Evolutionary conservation across 2,888 invertebrate species (phyloP).

Genomic region (Pyrgus malvae): DNA sequence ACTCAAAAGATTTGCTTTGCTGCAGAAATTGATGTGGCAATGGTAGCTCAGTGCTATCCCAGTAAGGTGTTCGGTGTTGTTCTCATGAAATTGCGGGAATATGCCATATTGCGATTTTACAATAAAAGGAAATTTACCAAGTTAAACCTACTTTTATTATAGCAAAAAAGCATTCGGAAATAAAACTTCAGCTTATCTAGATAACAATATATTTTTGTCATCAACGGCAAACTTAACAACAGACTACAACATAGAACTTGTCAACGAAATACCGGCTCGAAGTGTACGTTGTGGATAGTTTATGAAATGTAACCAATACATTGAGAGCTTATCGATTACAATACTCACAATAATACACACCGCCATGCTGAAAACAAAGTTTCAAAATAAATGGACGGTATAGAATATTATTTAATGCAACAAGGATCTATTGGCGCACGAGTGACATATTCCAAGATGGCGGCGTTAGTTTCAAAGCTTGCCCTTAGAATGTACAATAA

Average conservation of each 20-base stretch:
- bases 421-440: too few relatives aligned
- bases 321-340: constrained; percentile 43
- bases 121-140: not conserved
- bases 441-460: too few relatives aligned
- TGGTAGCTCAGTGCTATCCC: too few relatives aligned
- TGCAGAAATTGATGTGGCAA: too few relatives aligned
- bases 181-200: constrained; percentile 67
- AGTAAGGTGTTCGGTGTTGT: too few relatives aligned
- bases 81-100: too few relatives aligned
- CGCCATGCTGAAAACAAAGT: constrained; percentile 48
- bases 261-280: constrained; percentile 65
- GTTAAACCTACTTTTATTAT: not conserved
- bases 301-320: constrained; percentile 57
- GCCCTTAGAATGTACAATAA: too few relatives aligned
- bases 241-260: constrained; percentile 78
- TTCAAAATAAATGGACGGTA: constrained; percentile 73
- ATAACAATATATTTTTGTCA: constrained; percentile 82
- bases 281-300: constrained; percentile 40
- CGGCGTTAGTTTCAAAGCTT: too few relatives aligned
- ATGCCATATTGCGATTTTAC: constrained; percentile 5
- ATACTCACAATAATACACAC: constrained; percentile 41
- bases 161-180: constrained; percentile 28
- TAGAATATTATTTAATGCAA: constrained; percentile 52
- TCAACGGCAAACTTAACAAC: constrained; percentile 82
- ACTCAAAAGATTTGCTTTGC: too few relatives aligned